A percentile compares a stretch with the other conserved stretches of the same genome.
Conservation (phyloP, 2,797 vertebrate species). For the Micrastur ruficollis region DNA sequence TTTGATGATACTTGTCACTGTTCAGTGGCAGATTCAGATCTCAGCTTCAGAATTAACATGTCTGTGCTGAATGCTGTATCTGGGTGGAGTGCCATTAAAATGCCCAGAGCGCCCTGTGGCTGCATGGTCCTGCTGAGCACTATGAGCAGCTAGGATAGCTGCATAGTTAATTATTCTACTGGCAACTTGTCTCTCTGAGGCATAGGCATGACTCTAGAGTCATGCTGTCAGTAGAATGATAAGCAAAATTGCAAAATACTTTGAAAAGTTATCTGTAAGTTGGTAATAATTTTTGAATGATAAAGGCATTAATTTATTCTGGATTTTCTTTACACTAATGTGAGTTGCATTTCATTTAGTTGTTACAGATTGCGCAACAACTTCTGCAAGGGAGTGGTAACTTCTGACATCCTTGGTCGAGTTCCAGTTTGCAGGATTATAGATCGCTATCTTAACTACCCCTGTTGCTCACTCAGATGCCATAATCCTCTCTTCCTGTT, state of each 20-base stretch:
- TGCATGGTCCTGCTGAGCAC: background rate
- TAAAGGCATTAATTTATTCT: background rate
- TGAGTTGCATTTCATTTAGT: background rate
- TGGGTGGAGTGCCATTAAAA: background rate
- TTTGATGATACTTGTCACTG: background rate
- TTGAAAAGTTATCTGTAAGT: background rate
- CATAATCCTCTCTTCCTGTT: conserved; percentile 39
- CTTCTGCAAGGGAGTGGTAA: background rate
- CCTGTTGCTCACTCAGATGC: background rate
- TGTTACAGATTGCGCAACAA: background rate
- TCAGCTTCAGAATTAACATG: background rate
- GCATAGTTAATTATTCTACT: background rate
- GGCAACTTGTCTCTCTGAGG: background rate
- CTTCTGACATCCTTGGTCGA: background rate
- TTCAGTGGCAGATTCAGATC: background rate
- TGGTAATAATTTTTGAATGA: background rate
- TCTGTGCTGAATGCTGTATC: background rate
- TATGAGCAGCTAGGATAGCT: background rate
- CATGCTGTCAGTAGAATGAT: background rate
- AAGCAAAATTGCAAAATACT: background rate
- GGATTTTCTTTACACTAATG: background rate
- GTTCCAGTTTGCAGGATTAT: conserved; percentile 15
- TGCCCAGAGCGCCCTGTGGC: background rate
- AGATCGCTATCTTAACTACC: background rate
- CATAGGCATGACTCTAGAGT: background rate